Evolutionary conservation across 1,140 invertebrate genomes (phyloP).

Genomic region (Drosophila pachea): DNA sequence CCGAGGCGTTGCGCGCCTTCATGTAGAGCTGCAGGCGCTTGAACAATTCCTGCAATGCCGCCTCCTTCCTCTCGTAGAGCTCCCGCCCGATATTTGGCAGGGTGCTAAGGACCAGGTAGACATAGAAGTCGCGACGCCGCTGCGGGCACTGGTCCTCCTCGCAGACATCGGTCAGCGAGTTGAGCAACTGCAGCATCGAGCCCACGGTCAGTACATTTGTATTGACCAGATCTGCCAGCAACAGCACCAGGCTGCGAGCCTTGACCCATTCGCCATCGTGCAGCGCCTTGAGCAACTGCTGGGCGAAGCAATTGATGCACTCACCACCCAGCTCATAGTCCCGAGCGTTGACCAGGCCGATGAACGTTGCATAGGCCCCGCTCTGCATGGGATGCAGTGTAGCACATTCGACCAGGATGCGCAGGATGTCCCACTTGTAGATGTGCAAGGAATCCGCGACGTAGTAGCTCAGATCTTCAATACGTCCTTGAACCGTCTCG

Average conservation of each 20-base stretch:
- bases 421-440: conserved; percentile 86
- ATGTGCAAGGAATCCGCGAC: conserved; percentile 7
- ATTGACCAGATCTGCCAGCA: conserved; percentile 96
- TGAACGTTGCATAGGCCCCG: conserved; percentile 96
- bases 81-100: conserved; percentile 97
- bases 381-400: conserved; percentile 96
- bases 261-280: conserved; percentile 93
- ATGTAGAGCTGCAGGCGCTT: conserved; percentile 95
- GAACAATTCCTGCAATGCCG: conserved; percentile 92
- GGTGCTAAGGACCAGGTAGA: conserved; percentile 93
- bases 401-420: conserved; percentile 94
- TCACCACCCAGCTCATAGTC: conserved; percentile 98
- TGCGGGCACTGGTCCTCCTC: conserved; percentile 94
- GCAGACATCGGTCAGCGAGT: conserved; percentile 94
- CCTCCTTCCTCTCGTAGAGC: conserved; percentile 96
- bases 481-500: conserved; percentile 14
- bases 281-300: conserved; percentile 92
- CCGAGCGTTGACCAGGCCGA: conserved; percentile 96
- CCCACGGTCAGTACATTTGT: conserved; percentile 95
- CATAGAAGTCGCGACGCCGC: conserved; percentile 94
- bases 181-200: conserved; percentile 92
- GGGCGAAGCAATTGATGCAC: conserved; percentile 95
- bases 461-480: conserved; percentile 35
- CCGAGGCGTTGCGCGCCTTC: conserved; percentile 91
- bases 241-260: conserved; percentile 90